Evolutionary conservation across 2,888 invertebrate genomes (phyloP).

Genomic region (Petrolisthes manimaculis): DNA sequence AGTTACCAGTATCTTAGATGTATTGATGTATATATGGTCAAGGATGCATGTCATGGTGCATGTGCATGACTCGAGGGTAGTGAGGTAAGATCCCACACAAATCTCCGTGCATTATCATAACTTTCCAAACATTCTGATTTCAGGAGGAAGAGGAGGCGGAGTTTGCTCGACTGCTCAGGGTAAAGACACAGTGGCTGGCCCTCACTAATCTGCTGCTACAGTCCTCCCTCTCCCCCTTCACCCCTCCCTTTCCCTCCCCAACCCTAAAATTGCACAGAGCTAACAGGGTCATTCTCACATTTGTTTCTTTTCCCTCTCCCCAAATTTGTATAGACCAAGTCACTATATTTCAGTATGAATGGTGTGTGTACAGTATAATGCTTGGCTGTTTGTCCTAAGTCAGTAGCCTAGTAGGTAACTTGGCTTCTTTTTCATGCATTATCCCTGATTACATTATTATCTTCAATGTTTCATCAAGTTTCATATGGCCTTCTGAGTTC

Average conservation of each 20-base stretch:
- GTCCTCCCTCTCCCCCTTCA: slow-evolving; percentile 20
- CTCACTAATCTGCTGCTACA: slow-evolving; percentile 46
- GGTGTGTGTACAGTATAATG: slow-evolving; percentile 4
- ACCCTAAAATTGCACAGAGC: not conserved
- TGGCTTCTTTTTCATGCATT: not conserved
- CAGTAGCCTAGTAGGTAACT: slow-evolving; percentile 2
- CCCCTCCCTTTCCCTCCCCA: not conserved
- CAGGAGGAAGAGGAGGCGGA: slow-evolving; percentile 62
- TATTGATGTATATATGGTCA: slow-evolving; percentile 1
- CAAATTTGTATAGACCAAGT: not conserved
- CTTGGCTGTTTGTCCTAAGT: slow-evolving; percentile 8
- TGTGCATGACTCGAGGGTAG: slow-evolving; percentile 32
- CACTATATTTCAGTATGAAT: slow-evolving; percentile 17
- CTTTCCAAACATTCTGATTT: slow-evolving; percentile 55
- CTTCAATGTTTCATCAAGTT: not conserved
- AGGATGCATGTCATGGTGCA: slow-evolving; percentile 26
- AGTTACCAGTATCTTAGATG: not conserved
- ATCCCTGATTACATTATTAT: slow-evolving; percentile 2
- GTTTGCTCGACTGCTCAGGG: slow-evolving; percentile 57
- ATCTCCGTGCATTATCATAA: slow-evolving; percentile 3
- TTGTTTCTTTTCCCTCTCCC: not conserved
- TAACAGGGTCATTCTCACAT: not conserved
- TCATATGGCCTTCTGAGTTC: too few relatives aligned
- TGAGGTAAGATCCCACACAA: not conserved
- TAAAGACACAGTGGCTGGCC: slow-evolving; percentile 43